Evolutionary conservation across 1,140 invertebrate genomes (phyloP).

Genomic region (Nylanderia fulva): DNA sequence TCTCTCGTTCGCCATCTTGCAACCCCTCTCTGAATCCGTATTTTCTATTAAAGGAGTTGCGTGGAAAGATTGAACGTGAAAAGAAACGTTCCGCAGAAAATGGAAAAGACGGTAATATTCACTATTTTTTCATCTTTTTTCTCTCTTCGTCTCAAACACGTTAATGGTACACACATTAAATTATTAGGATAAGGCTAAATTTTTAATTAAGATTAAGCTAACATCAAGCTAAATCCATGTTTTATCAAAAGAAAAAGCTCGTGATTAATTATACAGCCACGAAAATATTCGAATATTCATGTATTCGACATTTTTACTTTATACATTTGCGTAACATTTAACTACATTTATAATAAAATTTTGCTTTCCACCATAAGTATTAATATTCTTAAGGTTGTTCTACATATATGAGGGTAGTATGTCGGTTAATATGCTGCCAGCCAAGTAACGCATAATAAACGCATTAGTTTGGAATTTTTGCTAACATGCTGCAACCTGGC

Average conservation of each 20-base stretch:
- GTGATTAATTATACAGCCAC: background rate
- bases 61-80: constrained; percentile 73
- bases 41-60: constrained; percentile 77
- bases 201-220: constrained; percentile 7
- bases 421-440: constrained; percentile 42
- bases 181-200: constrained; percentile 20
- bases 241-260: background rate
- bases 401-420: constrained; percentile 2
- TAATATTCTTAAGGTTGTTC: constrained; percentile 15
- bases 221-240: background rate
- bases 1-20: background rate
- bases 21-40: constrained; percentile 67
- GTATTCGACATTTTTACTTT: background rate
- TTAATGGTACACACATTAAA: background rate
- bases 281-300: background rate
- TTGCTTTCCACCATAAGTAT: constrained; percentile 22
- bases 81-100: constrained; percentile 68
- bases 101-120: constrained; percentile 67
- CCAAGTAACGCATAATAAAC: constrained; percentile 55
- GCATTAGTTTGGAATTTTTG: constrained; percentile 60
- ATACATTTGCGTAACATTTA: constrained; percentile 1
- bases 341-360: constrained; percentile 25
- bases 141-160: background rate
- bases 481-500: constrained; percentile 31
- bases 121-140: background rate